Base-by-base conservation (phyloP, 2,113 vertebrate genomes). In the Prionailurus viverrinus region DNA sequence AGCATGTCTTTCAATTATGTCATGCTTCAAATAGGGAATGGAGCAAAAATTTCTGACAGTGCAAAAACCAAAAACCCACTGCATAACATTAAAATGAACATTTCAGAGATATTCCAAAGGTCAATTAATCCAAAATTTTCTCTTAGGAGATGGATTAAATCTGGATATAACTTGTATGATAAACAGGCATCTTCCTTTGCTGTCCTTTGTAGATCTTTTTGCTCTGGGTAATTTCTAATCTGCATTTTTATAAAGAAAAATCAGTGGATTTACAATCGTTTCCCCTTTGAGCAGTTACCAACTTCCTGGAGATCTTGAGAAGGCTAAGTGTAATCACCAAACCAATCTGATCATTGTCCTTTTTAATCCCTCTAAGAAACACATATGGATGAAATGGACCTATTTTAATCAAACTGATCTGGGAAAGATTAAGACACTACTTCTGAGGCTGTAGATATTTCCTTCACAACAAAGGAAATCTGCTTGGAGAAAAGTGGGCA, bases 341-440 rank as follows among this genome's bases (percentile, higher is more conserved):
- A 71, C 85, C 73, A 91, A 69, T 80, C 85, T 85, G 88, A 95
- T 86, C 73, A 19, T 81, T 63, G 58, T 92, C 83, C 53, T 82
- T 84, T 84, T 51, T 68, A 96, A 96, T 93, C 66, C 80, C 93
- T 96, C 66, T 90, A 95, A 93, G 91, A 89, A 97, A 94, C 74
- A 94, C 95, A 97, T 66, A 25, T 93, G 95, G 95, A 81, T 80
- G 73, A 97, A 98, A 95, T 83, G 78, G 88, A 69, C 91, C 51
- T 68, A 96, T 97, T 92, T 93, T 94, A 97, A 97, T 97, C 92
- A 97, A 97, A 93, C 94, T 97, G n/a, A 92, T 94, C 66, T 97
- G 51, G 89, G 48, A 88, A 98, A 98, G 87, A 92, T 97, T 98
- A 98, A 87, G 95, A 89, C 23, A 65, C 97, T 97, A 1, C 0